A percentile compares a stretch with the other conserved stretches of the same genome.
Evolutionary conservation across 2,888 invertebrate genomes (phyloP).

Genomic region (Lissonota sp.): DNA sequence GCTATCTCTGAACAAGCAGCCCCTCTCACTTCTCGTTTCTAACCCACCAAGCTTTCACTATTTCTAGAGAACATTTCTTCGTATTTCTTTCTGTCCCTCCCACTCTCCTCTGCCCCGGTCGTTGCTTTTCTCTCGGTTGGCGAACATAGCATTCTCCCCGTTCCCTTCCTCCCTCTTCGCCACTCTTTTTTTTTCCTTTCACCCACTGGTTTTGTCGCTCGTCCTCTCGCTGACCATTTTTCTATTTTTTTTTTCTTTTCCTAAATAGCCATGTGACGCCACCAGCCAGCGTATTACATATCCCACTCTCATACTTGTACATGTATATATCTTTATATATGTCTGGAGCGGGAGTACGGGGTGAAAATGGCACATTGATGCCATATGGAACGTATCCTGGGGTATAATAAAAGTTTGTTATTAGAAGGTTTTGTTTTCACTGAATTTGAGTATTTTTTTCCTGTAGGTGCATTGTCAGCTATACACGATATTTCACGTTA

Average conservation of each 20-base stretch:
- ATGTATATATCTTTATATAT: background rate
- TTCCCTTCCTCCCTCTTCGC: slow-evolving; percentile 33
- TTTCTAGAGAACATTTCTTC: slow-evolving; percentile 15
- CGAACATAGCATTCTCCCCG: slow-evolving; percentile 53
- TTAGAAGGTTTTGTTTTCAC: no score
- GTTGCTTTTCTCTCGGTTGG: slow-evolving; percentile 46
- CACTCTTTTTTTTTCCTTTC: slow-evolving; percentile 16
- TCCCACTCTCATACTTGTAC: slow-evolving; percentile 47
- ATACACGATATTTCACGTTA: no score
- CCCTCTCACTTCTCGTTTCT: slow-evolving; percentile 41
- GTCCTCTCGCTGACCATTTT: slow-evolving; percentile 23
- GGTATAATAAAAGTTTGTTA: background rate
- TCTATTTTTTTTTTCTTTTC: slow-evolving; percentile 52
- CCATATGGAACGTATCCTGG: background rate
- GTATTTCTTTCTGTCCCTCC: slow-evolving; percentile 26
- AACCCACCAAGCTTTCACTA: slow-evolving; percentile 32
- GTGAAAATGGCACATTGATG: slow-evolving; percentile 13
- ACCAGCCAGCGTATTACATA: slow-evolving; percentile 73
- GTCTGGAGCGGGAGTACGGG: background rate
- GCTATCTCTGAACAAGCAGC: slow-evolving; percentile 39
- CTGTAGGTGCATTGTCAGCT: no score
- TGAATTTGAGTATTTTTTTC: background rate
- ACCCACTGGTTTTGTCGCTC: background rate
- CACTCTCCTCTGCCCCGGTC: slow-evolving; percentile 36
- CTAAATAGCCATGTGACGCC: slow-evolving; percentile 76